Evolutionary conservation across 2,797 vertebrate genomes (phyloP).

Genomic region (Microtus californicus): DNA sequence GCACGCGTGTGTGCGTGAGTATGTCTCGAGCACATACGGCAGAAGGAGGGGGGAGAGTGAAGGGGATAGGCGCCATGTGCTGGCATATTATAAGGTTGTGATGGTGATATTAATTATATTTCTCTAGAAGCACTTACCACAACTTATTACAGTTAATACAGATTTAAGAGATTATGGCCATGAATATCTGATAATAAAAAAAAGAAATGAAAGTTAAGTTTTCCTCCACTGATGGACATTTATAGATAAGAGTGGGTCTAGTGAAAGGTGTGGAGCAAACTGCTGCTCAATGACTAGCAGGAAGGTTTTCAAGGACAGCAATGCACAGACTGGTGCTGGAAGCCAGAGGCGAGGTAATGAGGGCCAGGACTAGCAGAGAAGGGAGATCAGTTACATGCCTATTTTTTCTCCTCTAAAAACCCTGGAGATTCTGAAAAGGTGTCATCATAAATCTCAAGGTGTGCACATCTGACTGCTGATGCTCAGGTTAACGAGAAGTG

Average conservation of each 20-base stretch:
- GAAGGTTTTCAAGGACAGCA: slow-evolving; percentile 61
- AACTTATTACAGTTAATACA: slow-evolving; percentile 57
- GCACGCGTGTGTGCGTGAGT: slow-evolving; percentile 36
- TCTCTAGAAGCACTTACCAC: slow-evolving; percentile 48
- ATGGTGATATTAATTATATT: slow-evolving; percentile 66
- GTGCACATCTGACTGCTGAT: neutral
- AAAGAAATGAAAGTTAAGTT: slow-evolving; percentile 27
- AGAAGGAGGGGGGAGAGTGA: neutral
- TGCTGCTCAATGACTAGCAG: neutral
- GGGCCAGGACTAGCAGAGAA: neutral
- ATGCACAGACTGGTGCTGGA: neutral
- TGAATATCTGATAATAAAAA: slow-evolving; percentile 34
- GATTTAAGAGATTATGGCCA: slow-evolving; percentile 49
- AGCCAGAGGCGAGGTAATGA: neutral
- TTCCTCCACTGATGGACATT: slow-evolving; percentile 7
- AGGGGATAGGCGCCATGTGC: slow-evolving; percentile 68
- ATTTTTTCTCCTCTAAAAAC: slow-evolving; percentile 51
- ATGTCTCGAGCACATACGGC: neutral
- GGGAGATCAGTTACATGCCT: neutral
- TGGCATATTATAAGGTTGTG: slow-evolving; percentile 76
- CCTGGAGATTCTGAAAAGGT: slow-evolving; percentile 58
- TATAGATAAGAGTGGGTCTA: slow-evolving; percentile 38
- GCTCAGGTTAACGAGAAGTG: neutral
- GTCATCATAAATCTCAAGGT: slow-evolving; percentile 44
- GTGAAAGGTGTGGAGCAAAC: slow-evolving; percentile 5